Conservation (phyloP, 2,797 vertebrate genomes). For the Balearica regulorum region DNA sequence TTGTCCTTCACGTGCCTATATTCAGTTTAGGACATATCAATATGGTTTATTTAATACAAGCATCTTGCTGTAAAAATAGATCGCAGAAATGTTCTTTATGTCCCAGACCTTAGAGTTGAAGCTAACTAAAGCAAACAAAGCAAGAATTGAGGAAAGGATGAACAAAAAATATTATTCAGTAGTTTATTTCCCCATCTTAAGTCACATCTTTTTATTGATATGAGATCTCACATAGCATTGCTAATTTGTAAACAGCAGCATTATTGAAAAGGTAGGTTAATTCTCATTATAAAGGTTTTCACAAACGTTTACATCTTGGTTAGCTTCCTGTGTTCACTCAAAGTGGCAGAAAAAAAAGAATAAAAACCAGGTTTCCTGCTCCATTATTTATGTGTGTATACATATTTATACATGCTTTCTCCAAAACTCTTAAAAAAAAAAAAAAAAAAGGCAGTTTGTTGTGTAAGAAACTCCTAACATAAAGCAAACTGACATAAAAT, state of each 20-base stretch:
- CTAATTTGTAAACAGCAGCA: neutral
- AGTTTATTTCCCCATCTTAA: neutral
- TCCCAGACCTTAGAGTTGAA: neutral
- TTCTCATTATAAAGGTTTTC: neutral
- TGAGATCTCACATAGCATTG: neutral
- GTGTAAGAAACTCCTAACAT: neutral
- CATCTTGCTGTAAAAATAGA: constrained; percentile 2
- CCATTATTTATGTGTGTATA: constrained; percentile 41
- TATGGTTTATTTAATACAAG: neutral
- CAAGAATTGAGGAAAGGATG: neutral
- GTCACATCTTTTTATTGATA: neutral
- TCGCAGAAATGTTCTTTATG: neutral
- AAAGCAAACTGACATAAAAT: neutral
- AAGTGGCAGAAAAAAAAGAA: neutral
- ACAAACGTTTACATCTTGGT: neutral
- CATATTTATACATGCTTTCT: constrained; percentile 45
- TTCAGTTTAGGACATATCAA: neutral
- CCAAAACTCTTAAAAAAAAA: neutral
- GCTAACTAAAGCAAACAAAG: constrained; percentile 17
- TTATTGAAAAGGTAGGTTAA: neutral
- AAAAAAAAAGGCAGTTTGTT: neutral
- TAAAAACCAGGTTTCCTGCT: constrained; percentile 1
- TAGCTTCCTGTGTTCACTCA: neutral
- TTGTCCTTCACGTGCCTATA: neutral
- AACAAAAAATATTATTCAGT: neutral